Base-by-base conservation (phyloP, 2,888 invertebrate species). In the Beris chalybata region DNA sequence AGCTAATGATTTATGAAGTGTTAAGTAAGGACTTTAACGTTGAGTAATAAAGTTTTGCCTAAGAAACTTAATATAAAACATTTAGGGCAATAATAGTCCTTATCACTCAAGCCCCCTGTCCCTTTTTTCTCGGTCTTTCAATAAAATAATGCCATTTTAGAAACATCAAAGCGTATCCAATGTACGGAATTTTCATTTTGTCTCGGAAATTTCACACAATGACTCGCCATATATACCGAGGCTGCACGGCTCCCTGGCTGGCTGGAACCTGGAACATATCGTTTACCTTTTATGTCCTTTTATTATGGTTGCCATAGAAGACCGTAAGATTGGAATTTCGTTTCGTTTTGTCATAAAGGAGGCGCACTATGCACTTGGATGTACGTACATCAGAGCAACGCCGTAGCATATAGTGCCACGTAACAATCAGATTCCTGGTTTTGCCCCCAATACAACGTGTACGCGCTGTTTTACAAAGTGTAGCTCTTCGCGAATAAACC, bases 131-230 rank as follows among this genome's bases (percentile, higher is more conserved):
- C 22, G 22, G 22, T 22, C 22, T 22, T 22, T 22, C 22, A 38
- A 38, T 38, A 38, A 38, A 38, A 38, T 38, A 38, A 38, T 38
- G 38, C 9, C 38, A 38, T 38, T 38, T 38, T 38, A 22, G 2
- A 4, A 38, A 59, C 59, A 59, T 59, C 59, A 48, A 59, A 59
- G 59, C 59, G 31, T 59, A 50, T 32, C 50, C 66, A 68, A 70
- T 71, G 68, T 67, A 65, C 59, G 67, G 61, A 69, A 70, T 70
- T 71, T 71, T 68, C 69, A 71, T 71, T 67, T 69, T 69, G 69
- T 69, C 68, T 67, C 65, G 59, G 47, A 58, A 57, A 63, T 64
- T 69, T 69, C 68, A 66, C 66, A 70, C 68, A 71, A 69, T 71
- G 65, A 69, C 67, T 70, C 71, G 67, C 69, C 69, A 69, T 68